phyloP scores from a whole-genome alignment of 2,113 vertebrate genomes.

The sheep (Ovis aries) region ARS-UI_Ramb_v3.0 NC_056054.1:192051001-192051500 shows the following conservation, averaged over 20 bases:
- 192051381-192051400: conserved; percentile 74
- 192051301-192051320: neutral
- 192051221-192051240: conserved; percentile 51
- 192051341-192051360: conserved; percentile 60
- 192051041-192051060: neutral
- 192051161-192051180: conserved; percentile 23
- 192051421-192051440: conserved; percentile 79
- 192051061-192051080: neutral
- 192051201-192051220: conserved; percentile 18
- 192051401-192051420: conserved; percentile 70
- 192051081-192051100: neutral
- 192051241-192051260: neutral
- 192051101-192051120: neutral
- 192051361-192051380: conserved; percentile 87
- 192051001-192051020: neutral
- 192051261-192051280: neutral
- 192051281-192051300: neutral
- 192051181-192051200: conserved; percentile 22
- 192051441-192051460: conserved; percentile 88
- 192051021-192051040: neutral
- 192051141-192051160: neutral
- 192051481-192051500: conserved; percentile 79
- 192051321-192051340: conserved; percentile 24
- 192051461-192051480: conserved; percentile 92
- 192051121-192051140: neutral